Evolutionary conservation across 2,113 vertebrate genomes (phyloP), one percentile per base, ranked within the genome.

Genomic region (Argyrosomus japonicus): DNA sequence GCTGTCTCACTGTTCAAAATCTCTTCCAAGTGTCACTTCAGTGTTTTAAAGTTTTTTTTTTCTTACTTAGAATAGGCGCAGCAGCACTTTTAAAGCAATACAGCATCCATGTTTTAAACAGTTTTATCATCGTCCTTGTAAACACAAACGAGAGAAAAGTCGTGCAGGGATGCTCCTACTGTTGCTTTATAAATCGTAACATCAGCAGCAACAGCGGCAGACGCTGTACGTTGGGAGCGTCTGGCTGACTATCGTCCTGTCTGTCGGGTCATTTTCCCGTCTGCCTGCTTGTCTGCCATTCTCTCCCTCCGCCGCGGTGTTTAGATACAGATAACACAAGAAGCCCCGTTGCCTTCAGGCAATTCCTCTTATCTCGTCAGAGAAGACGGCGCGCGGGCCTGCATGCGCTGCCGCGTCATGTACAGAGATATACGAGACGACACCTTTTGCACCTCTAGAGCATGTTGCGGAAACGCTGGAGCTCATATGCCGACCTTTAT

Each of bases 291-390:
- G 74, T 81, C 84, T 87, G 76, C 69, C 48, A 5, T 7, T 21
- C 43, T 75, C 36, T 40, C 36, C 7, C 65, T 65, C 75, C 75
- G 62, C 68, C 72, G 63, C 79, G 76, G 76, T 64, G 73, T 84
- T 71, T 53, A 45, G 79, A 81, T 75, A 76, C 58, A 74, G 84
- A 91, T 79, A 89, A 84, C 82, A 77, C 53, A 64, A 82, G 74
- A 58, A 73, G 67, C 36, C 25, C 29, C 40, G 4, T 61, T 43
- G 78, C 75, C 88, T 83, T 32, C 79, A 53, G 80, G 80, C 85
- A 19, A 1, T 64, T 67, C 25, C 57, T 82, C 82, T 89, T 82
- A 88, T 89, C 86, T 82, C 72, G 40, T 60, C 47, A 60, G 71
- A 87, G 54, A 64, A 71, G 70, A 63, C 21, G 23, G 78, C 6